Base-by-base conservation (phyloP, 2,113 vertebrate genomes). In the Cyphomyrus plagiostoma region DNA sequence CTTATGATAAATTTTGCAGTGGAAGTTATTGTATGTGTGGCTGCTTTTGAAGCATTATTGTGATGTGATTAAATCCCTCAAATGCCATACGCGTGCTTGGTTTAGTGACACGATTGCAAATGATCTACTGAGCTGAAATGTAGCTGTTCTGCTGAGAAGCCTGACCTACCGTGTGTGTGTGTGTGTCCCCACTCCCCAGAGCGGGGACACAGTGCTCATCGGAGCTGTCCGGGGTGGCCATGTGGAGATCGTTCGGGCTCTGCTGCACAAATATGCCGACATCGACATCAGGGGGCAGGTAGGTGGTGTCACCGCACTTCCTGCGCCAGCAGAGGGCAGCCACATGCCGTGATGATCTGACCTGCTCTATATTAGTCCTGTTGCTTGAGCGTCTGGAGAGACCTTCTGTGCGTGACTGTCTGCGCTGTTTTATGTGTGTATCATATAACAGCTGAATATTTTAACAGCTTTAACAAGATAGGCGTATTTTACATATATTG, bases 281-380 rank as follows among this genome's bases (percentile, higher is more conserved):
- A 99, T 99, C 80, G 98, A 99, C 94, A 99, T 99, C 90, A 96
- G 98, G 95, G 98, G 98, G 88, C 97, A 99, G 96, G 98, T 98
- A 93, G 92, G 53, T 39, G 49, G 52, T 9, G 53, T 23, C 17
- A 23, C 45, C 0, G 45, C 17, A 8, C 13, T 4, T 8, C 17
- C 35, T 26, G 35, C 10, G 1, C n/a, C 62, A 70, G 62, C 62
- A 70, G 62, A 70, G 35, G 77, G 77, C 30, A 82, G 39, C n/a
- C 15, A 45, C 13, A 6, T 7, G 39, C 42, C 39, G 19, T 13
- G 4, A 42, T 39, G 74, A 35, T 39, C 70, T 39, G 70, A 39
- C 35, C 35, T 39, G 13, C 35, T 42, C 35, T 80, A 19, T 42
- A 46, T 48, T 21, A 49, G 21, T n/a, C 35, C 82, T 85, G 21